phyloP scores from a whole-genome alignment of 2,888 invertebrate species.

The Xestoiulus laeticollis region DNA sequence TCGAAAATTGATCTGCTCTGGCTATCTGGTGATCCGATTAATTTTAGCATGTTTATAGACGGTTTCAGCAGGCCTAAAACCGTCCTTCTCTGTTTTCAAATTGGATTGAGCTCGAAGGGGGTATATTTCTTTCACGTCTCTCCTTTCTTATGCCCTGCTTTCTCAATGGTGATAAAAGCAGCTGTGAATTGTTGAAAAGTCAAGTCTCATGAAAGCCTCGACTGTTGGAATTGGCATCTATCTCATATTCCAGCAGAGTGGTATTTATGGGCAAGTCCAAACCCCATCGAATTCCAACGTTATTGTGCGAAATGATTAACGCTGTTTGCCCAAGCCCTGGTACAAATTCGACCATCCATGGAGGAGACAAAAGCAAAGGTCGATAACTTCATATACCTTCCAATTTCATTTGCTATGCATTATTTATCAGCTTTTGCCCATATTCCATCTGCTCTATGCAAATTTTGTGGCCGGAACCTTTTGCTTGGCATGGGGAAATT shows the following conservation, averaged over 20 bases:
- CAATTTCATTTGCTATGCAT: slow-evolving; percentile 11
- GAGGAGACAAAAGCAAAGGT: not conserved
- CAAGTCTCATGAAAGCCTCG: not conserved
- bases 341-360: not conserved
- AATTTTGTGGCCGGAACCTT: not conserved
- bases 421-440: slow-evolving; percentile 30
- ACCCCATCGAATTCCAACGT: not conserved
- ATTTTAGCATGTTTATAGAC: slow-evolving; percentile 37
- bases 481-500: not conserved
- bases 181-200: slow-evolving; percentile 37
- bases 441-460: slow-evolving; percentile 37
- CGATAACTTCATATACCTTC: slow-evolving; percentile 14
- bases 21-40: slow-evolving; percentile 37
- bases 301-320: slow-evolving; percentile 21
- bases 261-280: slow-evolving; percentile 11
- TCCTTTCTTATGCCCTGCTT: not conserved
- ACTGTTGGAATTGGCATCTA: slow-evolving; percentile 6
- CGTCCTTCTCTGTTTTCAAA: slow-evolving; percentile 29
- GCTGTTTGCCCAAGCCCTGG: slow-evolving; percentile 23
- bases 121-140: slow-evolving; percentile 1
- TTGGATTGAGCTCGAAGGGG: slow-evolving; percentile 19
- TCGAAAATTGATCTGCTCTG: slow-evolving; percentile 16
- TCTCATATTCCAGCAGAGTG: not conserved
- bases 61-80: not conserved
- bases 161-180: slow-evolving; percentile 28